Evolutionary conservation across 2,888 invertebrate species (phyloP).

Genomic region (Gibbula magus): DNA sequence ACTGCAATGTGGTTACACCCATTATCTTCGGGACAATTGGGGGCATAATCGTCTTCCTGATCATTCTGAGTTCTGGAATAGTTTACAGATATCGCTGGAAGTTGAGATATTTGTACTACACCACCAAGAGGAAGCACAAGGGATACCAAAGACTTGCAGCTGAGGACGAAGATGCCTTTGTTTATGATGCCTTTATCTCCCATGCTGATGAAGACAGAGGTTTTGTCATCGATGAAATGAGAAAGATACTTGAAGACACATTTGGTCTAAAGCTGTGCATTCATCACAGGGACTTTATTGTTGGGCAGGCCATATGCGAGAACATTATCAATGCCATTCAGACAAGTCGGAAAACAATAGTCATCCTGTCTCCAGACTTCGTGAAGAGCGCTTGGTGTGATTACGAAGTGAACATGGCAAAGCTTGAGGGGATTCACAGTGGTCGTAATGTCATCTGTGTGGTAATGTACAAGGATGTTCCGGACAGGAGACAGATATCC

Average conservation of each 20-base stretch:
- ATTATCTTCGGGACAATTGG: slow-evolving; percentile 14
- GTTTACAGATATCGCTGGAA: slow-evolving; percentile 20
- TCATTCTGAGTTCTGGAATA: slow-evolving; percentile 16
- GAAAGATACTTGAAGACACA: too few relatives aligned
- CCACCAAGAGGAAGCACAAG: not conserved
- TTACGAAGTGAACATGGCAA: slow-evolving; percentile 64
- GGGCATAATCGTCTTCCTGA: slow-evolving; percentile 1
- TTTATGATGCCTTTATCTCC: slow-evolving; percentile 25
- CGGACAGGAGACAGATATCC: too few relatives aligned
- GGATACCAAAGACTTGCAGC: slow-evolving; percentile 14
- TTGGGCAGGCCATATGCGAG: slow-evolving; percentile 51
- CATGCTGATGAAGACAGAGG: slow-evolving; percentile 34
- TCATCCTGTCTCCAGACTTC: slow-evolving; percentile 56
- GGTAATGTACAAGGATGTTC: too few relatives aligned
- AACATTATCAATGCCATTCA: slow-evolving; percentile 62
- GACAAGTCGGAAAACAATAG: slow-evolving; percentile 58
- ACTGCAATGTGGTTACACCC: slow-evolving; percentile 27
- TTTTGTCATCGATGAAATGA: too few relatives aligned
- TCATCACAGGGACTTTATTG: too few relatives aligned
- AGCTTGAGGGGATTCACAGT: slow-evolving; percentile 50
- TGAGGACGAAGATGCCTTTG: not conserved
- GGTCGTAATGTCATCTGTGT: too few relatives aligned
- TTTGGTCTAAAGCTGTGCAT: too few relatives aligned
- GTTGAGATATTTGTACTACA: slow-evolving; percentile 5
- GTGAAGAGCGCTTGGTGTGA: slow-evolving; percentile 63